Percentiles rank a stretch among this genome's conserved stretches.
Evolutionary conservation across 2,888 invertebrate genomes (phyloP).

Genomic region (Anoplius nigerrimus): DNA sequence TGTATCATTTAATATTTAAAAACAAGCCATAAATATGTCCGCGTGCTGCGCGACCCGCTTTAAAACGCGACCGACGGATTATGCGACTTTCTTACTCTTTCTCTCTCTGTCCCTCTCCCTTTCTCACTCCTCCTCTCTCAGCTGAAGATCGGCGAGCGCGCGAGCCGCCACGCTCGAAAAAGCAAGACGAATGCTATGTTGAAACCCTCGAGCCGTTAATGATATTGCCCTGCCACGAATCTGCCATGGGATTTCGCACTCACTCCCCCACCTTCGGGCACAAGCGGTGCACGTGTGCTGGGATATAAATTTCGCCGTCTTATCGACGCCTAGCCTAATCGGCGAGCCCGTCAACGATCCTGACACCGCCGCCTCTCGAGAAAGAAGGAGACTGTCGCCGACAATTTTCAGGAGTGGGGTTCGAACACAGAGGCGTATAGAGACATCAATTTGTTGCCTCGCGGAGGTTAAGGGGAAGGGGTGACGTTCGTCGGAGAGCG

Average conservation of each 20-base stretch:
- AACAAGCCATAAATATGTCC: conserved; percentile 75
- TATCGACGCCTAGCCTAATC: no score
- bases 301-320: no score
- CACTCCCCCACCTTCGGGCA: conserved; percentile 10
- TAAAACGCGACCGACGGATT: conserved; percentile 58
- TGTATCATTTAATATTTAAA: conserved; percentile 75
- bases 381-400: no score
- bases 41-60: conserved; percentile 60
- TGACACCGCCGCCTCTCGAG: no score
- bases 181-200: conserved; percentile 72
- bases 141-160: background rate
- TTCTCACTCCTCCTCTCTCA: background rate
- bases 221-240: conserved; percentile 57
- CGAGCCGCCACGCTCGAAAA: conserved; percentile 22
- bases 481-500: conserved; percentile 2
- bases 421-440: conserved; percentile 39
- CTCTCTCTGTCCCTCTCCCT: conserved; percentile 13
- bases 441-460: conserved; percentile 56
- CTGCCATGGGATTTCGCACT: conserved; percentile 27
- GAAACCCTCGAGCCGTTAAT: conserved; percentile 70
- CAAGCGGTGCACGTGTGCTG: conserved; percentile 1
- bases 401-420: background rate
- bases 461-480: conserved; percentile 15
- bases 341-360: no score
- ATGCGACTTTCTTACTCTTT: conserved; percentile 23